These are phyloP conservation scores for Cinclus mexicanus DNA, from an alignment of 2,113 vertebrate genomes.

Conservation along the genomic window DNA sequence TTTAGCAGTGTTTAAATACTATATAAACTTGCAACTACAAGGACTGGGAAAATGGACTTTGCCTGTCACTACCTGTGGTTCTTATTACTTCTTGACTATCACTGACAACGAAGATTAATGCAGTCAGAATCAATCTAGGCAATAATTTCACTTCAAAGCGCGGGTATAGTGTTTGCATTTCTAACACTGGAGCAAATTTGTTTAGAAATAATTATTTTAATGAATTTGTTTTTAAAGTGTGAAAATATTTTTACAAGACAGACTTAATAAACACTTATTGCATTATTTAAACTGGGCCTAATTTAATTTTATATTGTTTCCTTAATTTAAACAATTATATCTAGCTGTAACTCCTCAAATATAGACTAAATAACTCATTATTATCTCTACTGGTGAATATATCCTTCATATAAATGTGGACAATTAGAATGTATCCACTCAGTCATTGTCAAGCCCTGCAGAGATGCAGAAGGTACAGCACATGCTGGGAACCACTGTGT, in stretches of 20 bases:
- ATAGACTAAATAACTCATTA: slow-evolving; percentile 56
- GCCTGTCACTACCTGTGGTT: not conserved
- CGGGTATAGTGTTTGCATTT: not conserved
- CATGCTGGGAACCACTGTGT: slow-evolving; percentile 16
- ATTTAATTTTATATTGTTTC: slow-evolving; percentile 47
- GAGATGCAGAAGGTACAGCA: slow-evolving; percentile 45
- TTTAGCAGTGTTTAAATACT: slow-evolving; percentile 1
- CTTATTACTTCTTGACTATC: not conserved
- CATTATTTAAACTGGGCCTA: slow-evolving; percentile 22
- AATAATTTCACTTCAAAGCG: not conserved
- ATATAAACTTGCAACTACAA: not conserved
- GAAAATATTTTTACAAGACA: slow-evolving; percentile 41
- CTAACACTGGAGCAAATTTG: not conserved
- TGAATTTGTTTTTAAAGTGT: not conserved
- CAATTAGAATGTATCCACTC: slow-evolving; percentile 59
- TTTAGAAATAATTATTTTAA: slow-evolving; percentile 51
- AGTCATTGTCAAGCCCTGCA: slow-evolving; percentile 60
- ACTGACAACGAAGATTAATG: not conserved
- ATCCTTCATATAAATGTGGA: slow-evolving; percentile 48
- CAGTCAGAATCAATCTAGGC: not conserved
- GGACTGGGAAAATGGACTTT: not conserved
- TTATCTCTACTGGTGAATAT: slow-evolving; percentile 58
- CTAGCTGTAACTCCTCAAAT: slow-evolving; percentile 32
- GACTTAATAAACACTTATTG: slow-evolving; percentile 47
- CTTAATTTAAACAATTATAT: slow-evolving; percentile 49